phyloP scores from a whole-genome alignment of 2,888 invertebrate genomes.

The Epinotia demarniana region DNA sequence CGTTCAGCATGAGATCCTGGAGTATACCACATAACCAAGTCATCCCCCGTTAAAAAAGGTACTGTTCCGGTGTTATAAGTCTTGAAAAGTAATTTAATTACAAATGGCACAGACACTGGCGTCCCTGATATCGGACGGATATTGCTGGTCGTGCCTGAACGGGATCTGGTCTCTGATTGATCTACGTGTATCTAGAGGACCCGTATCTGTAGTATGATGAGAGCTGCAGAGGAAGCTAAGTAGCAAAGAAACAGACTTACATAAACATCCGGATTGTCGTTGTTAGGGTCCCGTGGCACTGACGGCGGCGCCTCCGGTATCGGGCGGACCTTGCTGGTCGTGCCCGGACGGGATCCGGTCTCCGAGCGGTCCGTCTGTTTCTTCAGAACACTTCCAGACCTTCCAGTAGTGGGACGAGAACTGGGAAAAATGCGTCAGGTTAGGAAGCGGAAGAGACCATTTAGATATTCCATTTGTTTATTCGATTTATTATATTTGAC shows the following conservation, averaged over 20 bases:
- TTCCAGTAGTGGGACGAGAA: conserved; percentile 54
- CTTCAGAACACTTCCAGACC: conserved; percentile 57
- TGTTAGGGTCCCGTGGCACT: conserved; percentile 66
- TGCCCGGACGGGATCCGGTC: conserved; percentile 57
- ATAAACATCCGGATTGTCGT: conserved; percentile 50
- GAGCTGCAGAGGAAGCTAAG: not conserved
- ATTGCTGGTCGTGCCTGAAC: conserved; percentile 61
- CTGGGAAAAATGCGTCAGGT: conserved; percentile 32
- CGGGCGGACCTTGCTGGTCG: conserved; percentile 65
- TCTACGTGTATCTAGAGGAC: conserved; percentile 61
- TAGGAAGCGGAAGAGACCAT: not conserved
- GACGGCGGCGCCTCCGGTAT: conserved; percentile 61
- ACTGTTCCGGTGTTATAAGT: too few relatives aligned
- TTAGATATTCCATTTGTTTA: not conserved
- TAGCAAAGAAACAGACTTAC: conserved; percentile 57
- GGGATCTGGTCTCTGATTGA: conserved; percentile 52
- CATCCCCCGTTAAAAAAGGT: too few relatives aligned
- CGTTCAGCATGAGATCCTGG: too few relatives aligned
- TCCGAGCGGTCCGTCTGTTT: conserved; percentile 59
- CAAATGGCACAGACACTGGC: not conserved
- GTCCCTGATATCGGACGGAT: conserved; percentile 62
- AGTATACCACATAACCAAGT: too few relatives aligned
- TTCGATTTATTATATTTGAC: too few relatives aligned
- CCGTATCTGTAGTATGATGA: too few relatives aligned
- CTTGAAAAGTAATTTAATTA: too few relatives aligned